Percentiles rank a stretch among this genome's conserved stretches.
phyloP scores from a whole-genome alignment of 2,113 vertebrate genomes.

The Pyxicephalus adspersus region DNA sequence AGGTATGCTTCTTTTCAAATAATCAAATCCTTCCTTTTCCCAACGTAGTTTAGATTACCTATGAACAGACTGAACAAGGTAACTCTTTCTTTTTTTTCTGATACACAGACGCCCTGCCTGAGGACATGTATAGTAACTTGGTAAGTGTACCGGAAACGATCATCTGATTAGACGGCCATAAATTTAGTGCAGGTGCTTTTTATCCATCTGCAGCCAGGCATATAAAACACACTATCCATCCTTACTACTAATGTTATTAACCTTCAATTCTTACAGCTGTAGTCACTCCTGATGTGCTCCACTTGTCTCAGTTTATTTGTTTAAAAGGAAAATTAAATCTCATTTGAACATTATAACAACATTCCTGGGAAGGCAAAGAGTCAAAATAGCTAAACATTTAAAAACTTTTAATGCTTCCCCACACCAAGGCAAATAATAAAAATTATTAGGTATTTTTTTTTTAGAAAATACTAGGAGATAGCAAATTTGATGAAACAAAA shows the following conservation, averaged over 20 bases:
- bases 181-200: neutral
- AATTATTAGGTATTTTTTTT: too few species aligned
- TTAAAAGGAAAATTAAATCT: conserved; percentile 20
- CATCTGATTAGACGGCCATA: neutral
- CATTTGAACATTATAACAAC: conserved; percentile 3
- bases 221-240: neutral
- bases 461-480: too few species aligned
- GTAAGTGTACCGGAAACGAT: neutral
- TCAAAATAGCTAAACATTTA: neutral
- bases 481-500: too few species aligned
- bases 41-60: too few species aligned
- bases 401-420: neutral
- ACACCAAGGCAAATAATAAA: too few species aligned
- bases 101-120: neutral
- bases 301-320: neutral
- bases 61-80: too few species aligned
- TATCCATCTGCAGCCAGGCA: neutral
- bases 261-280: neutral
- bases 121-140: neutral
- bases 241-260: conserved; percentile 11
- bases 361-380: neutral
- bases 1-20: too few species aligned
- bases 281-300: neutral
- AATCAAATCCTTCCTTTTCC: too few species aligned
- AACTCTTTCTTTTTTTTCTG: too few species aligned